Conservation (phyloP, 2,797 vertebrate genomes). For the Leptodactylus fallax region DNA sequence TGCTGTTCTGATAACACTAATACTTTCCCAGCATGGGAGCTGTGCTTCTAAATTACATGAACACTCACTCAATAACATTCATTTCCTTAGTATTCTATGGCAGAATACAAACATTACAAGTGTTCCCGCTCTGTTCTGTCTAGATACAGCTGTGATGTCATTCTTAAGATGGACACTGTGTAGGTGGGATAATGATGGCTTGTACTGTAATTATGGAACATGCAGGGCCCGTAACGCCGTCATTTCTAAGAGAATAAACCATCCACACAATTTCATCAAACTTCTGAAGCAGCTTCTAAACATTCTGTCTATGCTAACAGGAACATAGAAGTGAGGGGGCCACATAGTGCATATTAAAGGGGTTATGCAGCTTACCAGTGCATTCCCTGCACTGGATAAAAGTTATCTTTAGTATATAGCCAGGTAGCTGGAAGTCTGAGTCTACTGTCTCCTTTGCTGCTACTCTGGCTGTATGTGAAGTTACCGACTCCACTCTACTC, state of each 20-base stretch:
- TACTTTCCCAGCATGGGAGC: slow-evolving; percentile 47
- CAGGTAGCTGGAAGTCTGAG: too few relatives aligned
- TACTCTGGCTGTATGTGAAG: too few relatives aligned
- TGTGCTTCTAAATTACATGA: slow-evolving; percentile 23
- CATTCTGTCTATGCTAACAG: neutral
- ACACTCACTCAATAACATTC: slow-evolving; percentile 24
- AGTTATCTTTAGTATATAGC: too few relatives aligned
- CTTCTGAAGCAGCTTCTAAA: neutral
- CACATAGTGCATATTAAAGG: too few relatives aligned
- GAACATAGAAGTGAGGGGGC: neutral
- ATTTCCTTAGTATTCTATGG: neutral
- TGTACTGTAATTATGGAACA: neutral
- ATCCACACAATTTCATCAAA: neutral
- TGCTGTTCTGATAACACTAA: slow-evolving; percentile 43
- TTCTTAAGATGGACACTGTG: neutral
- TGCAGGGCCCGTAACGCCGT: neutral
- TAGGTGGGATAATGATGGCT: neutral
- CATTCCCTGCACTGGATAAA: too few relatives aligned
- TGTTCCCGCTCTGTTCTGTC: neutral
- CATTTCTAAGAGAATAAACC: neutral
- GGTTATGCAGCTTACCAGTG: too few relatives aligned
- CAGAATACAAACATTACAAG: neutral
- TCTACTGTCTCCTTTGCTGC: too few relatives aligned
- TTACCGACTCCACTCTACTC: too few relatives aligned
- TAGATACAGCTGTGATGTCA: slow-evolving; percentile 12